These are phyloP conservation scores for Dendrolimus houi DNA, from an alignment of 2,888 invertebrate genomes.

Conservation along the genomic window DNA sequence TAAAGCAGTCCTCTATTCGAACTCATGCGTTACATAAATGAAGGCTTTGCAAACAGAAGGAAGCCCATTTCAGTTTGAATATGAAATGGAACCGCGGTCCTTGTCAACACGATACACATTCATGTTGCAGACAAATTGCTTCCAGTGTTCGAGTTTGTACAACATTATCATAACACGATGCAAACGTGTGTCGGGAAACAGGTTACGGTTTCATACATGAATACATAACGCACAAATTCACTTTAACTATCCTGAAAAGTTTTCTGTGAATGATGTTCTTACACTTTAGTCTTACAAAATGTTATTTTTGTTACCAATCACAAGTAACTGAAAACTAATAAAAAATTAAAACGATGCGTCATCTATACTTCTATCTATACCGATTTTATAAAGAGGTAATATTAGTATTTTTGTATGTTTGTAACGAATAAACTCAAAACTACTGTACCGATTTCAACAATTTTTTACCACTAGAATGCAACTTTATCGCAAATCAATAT, in stretches of 20 bases:
- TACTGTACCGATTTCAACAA: no score
- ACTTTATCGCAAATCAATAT: no score
- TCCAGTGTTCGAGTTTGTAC: slow-evolving; percentile 24
- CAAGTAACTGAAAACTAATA: no score
- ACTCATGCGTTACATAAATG: slow-evolving; percentile 7
- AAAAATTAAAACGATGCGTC: no score
- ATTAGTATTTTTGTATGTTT: no score
- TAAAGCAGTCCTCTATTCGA: no score
- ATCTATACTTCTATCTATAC: no score
- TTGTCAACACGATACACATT: slow-evolving; percentile 37
- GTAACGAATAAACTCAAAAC: no score
- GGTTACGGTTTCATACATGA: slow-evolving; percentile 7
- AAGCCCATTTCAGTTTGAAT: slow-evolving; percentile 26
- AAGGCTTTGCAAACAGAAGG: slow-evolving; percentile 12
- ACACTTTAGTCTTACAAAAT: no score
- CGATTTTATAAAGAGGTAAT: no score
- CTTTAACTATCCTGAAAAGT: slow-evolving; percentile 10
- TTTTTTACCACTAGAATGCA: no score
- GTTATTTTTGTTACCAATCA: no score
- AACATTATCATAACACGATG: slow-evolving; percentile 19
- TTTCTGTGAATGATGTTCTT: not conserved
- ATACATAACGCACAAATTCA: slow-evolving; percentile 3
- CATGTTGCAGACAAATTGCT: slow-evolving; percentile 41
- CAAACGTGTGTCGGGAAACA: slow-evolving; percentile 10
- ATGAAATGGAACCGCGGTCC: slow-evolving; percentile 33